Base-by-base conservation (phyloP, 2,888 invertebrate genomes). In the Hemistola chrysoprasaria region DNA sequence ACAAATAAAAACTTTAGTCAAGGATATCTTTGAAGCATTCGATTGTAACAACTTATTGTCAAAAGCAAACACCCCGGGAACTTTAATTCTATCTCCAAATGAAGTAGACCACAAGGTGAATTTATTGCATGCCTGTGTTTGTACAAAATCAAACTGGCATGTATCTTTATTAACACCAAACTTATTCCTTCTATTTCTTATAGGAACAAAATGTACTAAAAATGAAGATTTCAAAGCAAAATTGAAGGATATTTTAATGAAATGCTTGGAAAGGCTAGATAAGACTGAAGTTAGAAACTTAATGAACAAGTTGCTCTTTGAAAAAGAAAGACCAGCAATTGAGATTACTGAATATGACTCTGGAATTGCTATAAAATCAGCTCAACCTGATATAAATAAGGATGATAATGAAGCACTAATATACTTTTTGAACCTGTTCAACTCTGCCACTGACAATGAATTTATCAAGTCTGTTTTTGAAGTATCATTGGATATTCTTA, bases 141-240 rank as follows among this genome's bases (percentile, higher is more conserved):
- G 61, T 53, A 61, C 61, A 5, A 75, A 77, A 53, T 41, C 78
- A 33, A 61, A 78, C 8, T 73, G 86, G 53, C 79, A 89, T 6
- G 43, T 67, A 24, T 42, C 63, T 28, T 54, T 85, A 26, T 48
- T 91, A 39, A 61, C 56, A 28, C 73, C 83, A 29, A 81, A 89
- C 53, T 48, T 90, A 21, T 69, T 73, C 51, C 53, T 89, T 10
- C 59, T 91, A 21, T 91, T 88, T 58, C 53, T 71, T 33, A 66
- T 91, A 38, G 74, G 79, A 59, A 42, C 67, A 2, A 74, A 65
- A 46, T 83, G 74, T 70, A 75, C 60, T 36, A 77, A 71, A 53
- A 66, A 65, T 57, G 67, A 66, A 35, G 69, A 72, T 11, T 36
- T 79, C 8, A 71, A 71, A 55, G 49, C 42, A 2, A 87, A 85